Evolutionary conservation across 2,888 invertebrate genomes (phyloP).

Genomic region (Yponomeuta evonymella): DNA sequence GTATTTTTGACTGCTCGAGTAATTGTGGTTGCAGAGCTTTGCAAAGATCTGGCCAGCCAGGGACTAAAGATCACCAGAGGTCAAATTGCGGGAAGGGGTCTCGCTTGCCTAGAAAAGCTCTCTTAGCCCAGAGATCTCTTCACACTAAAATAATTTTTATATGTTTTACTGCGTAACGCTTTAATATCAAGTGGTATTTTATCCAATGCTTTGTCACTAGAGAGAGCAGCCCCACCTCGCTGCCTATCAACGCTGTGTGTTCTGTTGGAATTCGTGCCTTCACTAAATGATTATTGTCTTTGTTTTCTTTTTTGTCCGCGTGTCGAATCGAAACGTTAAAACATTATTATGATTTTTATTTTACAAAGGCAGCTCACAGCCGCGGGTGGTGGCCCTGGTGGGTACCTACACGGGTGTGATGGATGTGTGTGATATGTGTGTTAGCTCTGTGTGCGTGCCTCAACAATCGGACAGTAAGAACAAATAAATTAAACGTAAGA

Average conservation of each 20-base stretch:
- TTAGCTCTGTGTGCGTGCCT: constrained; percentile 6
- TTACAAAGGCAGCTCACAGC: constrained; percentile 32
- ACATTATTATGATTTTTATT: constrained; percentile 53
- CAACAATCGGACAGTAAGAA: constrained; percentile 2
- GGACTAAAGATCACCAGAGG: too few relatives aligned
- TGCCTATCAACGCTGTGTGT: constrained; percentile 44
- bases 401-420: constrained; percentile 1
- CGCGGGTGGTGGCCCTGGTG: constrained; percentile 22
- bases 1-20: too few relatives aligned
- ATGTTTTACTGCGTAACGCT: background rate
- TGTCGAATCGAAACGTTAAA: constrained; percentile 50
- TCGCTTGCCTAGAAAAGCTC: too few relatives aligned
- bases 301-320: constrained; percentile 48
- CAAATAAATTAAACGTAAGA: background rate
- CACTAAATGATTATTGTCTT: constrained; percentile 57
- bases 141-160: too few relatives aligned
- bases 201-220: constrained; percentile 19
- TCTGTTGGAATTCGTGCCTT: constrained; percentile 55
- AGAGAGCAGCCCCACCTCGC: constrained; percentile 36
- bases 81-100: too few relatives aligned
- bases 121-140: too few relatives aligned
- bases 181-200: background rate
- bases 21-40: too few relatives aligned
- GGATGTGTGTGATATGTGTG: too few relatives aligned
- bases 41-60: too few relatives aligned